Conservation (phyloP, 2,113 vertebrate genomes). For the Canis aureus region DNA sequence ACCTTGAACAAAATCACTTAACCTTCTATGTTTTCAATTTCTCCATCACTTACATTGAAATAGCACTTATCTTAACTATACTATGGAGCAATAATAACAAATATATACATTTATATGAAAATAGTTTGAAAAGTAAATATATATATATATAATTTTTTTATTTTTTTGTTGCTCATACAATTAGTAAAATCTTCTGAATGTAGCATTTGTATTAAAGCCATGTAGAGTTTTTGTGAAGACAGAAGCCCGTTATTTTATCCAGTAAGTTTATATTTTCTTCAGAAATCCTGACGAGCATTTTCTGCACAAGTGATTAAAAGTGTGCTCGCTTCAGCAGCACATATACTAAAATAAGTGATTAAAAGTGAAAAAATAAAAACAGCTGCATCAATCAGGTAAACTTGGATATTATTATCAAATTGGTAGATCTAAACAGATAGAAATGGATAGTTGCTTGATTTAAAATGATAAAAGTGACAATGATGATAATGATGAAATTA, state of each 20-base stretch:
- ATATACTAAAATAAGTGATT: not conserved
- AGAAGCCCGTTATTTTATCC: not conserved
- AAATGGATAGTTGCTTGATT: not conserved
- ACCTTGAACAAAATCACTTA: not conserved
- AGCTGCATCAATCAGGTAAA: not conserved
- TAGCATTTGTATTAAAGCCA: not conserved
- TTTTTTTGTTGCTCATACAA: not conserved
- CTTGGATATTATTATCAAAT: not conserved
- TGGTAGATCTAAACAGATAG: not conserved
- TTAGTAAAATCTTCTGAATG: not conserved
- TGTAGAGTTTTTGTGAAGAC: not conserved
- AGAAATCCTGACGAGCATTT: conserved; percentile 1
- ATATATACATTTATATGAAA: not conserved
- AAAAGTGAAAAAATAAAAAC: conserved; percentile 32
- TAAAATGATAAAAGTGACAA: not conserved
- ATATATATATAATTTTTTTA: not conserved
- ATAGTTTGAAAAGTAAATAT: not conserved
- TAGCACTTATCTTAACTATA: not conserved
- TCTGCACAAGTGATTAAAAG: not conserved
- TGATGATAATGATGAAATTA: not conserved
- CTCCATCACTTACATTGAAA: not conserved
- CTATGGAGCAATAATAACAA: not conserved
- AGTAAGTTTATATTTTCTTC: not conserved
- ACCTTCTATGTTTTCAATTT: not conserved
- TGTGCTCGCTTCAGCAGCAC: no score